Percentiles rank a stretch among this genome's conserved stretches.
Evolutionary conservation across 2,888 invertebrate genomes (phyloP).

Genomic region (Aleiodes alternator): DNA sequence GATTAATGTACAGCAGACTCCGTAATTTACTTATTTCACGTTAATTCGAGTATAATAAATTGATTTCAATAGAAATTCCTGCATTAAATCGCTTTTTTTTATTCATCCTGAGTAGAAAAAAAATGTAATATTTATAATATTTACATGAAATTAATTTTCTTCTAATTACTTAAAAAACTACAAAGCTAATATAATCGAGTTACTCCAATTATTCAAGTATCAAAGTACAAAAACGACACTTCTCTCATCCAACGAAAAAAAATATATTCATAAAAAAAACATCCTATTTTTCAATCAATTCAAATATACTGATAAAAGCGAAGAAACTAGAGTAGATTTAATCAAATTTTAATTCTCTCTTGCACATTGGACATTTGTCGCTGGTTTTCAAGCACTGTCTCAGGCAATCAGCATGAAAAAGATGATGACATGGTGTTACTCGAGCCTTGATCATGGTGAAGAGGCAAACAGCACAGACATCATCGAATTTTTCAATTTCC

Average conservation of each 20-base stretch:
- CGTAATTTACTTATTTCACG: slow-evolving; percentile 2
- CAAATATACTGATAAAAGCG: not conserved
- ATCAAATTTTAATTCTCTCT: slow-evolving; percentile 80
- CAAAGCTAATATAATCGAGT: not conserved
- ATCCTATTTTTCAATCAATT: slow-evolving; percentile 1
- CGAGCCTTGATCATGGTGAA: slow-evolving; percentile 83
- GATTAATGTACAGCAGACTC: not conserved
- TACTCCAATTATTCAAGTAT: slow-evolving; percentile 13
- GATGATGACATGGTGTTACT: slow-evolving; percentile 87
- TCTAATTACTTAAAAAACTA: too few relatives aligned
- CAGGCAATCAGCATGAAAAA: slow-evolving; percentile 87
- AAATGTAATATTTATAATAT: slow-evolving; percentile 19
- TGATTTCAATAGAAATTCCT: too few relatives aligned
- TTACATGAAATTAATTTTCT: not conserved
- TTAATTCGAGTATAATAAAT: not conserved
- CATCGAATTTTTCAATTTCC: slow-evolving; percentile 83
- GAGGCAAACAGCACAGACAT: slow-evolving; percentile 88
- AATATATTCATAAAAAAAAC: not conserved
- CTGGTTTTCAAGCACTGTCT: slow-evolving; percentile 84
- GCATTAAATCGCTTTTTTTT: too few relatives aligned
- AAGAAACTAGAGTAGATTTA: slow-evolving; percentile 64
- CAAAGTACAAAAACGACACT: slow-evolving; percentile 25
- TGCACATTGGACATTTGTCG: slow-evolving; percentile 86
- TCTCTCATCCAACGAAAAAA: not conserved
- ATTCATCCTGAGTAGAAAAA: slow-evolving; percentile 12